These are phyloP conservation scores for Diaperis boleti DNA, from an alignment of 2,888 invertebrate species.

Conservation along the genomic window DNA sequence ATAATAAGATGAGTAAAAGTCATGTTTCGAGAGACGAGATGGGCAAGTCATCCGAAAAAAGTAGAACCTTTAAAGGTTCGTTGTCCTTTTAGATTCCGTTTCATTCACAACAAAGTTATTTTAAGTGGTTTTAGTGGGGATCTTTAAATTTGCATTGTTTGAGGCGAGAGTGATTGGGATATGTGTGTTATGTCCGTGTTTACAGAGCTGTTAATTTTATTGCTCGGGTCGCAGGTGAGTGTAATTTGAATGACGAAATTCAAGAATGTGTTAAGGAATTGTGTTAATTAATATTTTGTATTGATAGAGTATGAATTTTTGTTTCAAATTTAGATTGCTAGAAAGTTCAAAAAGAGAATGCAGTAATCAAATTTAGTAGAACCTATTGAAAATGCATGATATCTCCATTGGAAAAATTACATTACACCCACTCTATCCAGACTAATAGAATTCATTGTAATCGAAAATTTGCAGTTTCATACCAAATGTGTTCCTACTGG, in stretches of 20 bases:
- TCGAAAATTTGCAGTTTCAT: background rate
- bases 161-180: background rate
- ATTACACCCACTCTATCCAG: background rate
- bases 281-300: too few species aligned
- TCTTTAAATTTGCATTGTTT: background rate
- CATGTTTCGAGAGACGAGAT: too few species aligned
- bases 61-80: too few species aligned
- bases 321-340: too few species aligned
- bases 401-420: background rate
- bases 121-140: background rate
- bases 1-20: background rate
- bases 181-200: background rate
- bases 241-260: too few species aligned
- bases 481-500: background rate
- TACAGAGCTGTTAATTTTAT: background rate
- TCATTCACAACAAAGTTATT: background rate
- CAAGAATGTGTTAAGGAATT: too few species aligned
- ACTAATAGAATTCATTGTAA: too few species aligned
- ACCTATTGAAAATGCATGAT: background rate
- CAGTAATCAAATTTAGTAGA: background rate
- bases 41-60: too few species aligned
- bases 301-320: too few species aligned
- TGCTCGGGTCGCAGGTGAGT: background rate
- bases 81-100: too few species aligned
- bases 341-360: too few species aligned